Evolutionary conservation across 2,888 invertebrate genomes (phyloP).

Genomic region (Holacanthella duospinosa): DNA sequence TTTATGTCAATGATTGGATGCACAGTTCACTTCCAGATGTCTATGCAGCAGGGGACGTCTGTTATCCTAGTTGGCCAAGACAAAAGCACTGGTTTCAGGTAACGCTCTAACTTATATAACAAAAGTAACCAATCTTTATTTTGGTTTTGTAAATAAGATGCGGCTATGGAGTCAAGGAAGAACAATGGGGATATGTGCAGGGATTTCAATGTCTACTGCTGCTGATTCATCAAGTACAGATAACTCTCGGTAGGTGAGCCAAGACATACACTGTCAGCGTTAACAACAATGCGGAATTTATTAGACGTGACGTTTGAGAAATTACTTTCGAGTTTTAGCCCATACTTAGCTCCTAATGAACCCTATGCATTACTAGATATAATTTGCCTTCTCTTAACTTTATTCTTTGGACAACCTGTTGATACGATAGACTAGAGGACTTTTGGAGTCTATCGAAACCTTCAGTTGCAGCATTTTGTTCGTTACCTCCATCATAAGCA

Average conservation of each 20-base stretch:
- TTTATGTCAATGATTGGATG: constrained; percentile 75
- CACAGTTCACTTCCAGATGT: constrained; percentile 64
- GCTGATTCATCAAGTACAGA: constrained; percentile 51
- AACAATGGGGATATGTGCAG: constrained; percentile 93
- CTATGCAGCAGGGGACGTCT: constrained; percentile 93
- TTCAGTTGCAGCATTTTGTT: too few species aligned
- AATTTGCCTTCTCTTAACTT: not conserved
- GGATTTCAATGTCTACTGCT: constrained; percentile 67
- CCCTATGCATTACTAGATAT: not conserved
- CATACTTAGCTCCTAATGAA: too few species aligned
- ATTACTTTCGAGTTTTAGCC: too few species aligned
- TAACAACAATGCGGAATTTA: too few species aligned
- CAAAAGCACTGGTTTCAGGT: constrained; percentile 68
- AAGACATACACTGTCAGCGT: too few species aligned
- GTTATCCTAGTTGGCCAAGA: constrained; percentile 63
- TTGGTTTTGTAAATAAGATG: too few species aligned
- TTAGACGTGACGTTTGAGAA: too few species aligned
- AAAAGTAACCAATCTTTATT: not conserved
- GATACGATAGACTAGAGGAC: too few species aligned
- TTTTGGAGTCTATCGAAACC: too few species aligned
- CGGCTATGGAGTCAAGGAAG: constrained; percentile 95
- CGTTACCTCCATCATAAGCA: too few species aligned
- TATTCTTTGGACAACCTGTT: too few species aligned
- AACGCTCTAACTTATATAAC: not conserved
- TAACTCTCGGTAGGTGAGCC: constrained; percentile 42